These are phyloP conservation scores for Petrosia ficiformis DNA, from an alignment of 37 sponge, comb jelly and placozoan species.

Conservation along the genomic window DNA sequence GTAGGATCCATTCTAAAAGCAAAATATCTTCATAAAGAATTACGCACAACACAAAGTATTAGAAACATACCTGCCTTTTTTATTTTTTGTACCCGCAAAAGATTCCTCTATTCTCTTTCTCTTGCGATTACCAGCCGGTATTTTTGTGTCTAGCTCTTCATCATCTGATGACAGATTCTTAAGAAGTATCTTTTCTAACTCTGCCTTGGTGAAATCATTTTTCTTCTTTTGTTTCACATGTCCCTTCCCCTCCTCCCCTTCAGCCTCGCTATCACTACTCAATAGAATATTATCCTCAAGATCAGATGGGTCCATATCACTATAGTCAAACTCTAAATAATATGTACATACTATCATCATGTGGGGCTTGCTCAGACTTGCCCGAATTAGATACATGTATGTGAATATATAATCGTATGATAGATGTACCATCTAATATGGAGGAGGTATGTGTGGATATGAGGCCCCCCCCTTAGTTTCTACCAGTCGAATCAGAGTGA, in stretches of 20 bases:
- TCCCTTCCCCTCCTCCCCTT: constrained; percentile 17
- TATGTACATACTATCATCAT: background rate
- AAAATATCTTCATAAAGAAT: too few species aligned
- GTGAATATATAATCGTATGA: too few species aligned
- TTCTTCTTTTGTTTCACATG: background rate
- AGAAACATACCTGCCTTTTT: background rate
- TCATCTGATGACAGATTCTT: constrained; percentile 59
- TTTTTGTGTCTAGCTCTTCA: constrained; percentile 25
- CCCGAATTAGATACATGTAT: background rate
- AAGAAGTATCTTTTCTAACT: constrained; percentile 58
- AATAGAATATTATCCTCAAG: background rate
- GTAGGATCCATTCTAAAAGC: constrained; percentile 22
- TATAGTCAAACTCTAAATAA: background rate
- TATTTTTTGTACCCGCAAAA: background rate
- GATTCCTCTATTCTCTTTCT: constrained; percentile 2
- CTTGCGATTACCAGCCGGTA: constrained; percentile 12
- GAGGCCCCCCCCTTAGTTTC: too few species aligned
- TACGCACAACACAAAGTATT: too few species aligned
- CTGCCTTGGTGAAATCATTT: constrained; percentile 33
- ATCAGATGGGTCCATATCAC: background rate
- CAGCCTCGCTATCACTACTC: constrained; percentile 21
- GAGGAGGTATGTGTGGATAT: too few species aligned
- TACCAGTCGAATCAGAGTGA: too few species aligned
- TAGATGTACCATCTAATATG: too few species aligned
- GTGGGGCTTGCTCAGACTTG: background rate